Base-by-base conservation (phyloP, 2,113 vertebrate genomes). In the Caranx melampygus region DNA sequence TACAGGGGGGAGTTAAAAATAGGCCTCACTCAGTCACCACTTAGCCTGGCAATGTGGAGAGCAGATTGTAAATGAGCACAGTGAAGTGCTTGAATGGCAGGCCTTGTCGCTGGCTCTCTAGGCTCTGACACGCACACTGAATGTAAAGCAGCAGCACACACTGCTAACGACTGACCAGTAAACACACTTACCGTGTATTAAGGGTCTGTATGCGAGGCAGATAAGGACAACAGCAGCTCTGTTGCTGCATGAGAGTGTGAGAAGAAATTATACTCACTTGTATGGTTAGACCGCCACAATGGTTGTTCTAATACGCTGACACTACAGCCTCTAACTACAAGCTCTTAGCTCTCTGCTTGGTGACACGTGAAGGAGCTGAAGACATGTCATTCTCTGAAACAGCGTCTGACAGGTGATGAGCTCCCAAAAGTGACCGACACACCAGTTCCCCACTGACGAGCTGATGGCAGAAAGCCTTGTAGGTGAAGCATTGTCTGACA, bases 1-100 rank as follows among this genome's bases (percentile, higher is more conserved):
- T 93, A 91, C 81, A 55, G 47, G 58, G 72, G 16, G 14, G 55
- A 59, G 84, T 87, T 91, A 94, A 93, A 94, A 93, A 94, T 94
- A 93, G 90, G 76, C 84, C 83, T 92, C 88, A 62, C 89, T 91
- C 90, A 92, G 88, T 93, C 92, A 87, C 87, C 92, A 94, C 92
- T 93, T 90, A 92, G 89, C 79, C 80, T 67, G 82, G 86, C 90
- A 92, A 91, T 82, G 72, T 82, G 89, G 86, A 90, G 89, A 91
- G 81, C 92, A 90, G 91, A 88, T 88, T 91, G 87, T 87, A 91
- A 92, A 92, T 83, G 91, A 93, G 87, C 80, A 77, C 87, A 89
- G 83, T 88, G 87, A 86, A 89, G 93, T 85, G 88, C 65, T 73
- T 94, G 93, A 94, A 93, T 91, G 88, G 92, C 89, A 84, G 89